Evolutionary conservation across 2,888 invertebrate genomes (phyloP).

Genomic region (Gisinianus flammeolus): DNA sequence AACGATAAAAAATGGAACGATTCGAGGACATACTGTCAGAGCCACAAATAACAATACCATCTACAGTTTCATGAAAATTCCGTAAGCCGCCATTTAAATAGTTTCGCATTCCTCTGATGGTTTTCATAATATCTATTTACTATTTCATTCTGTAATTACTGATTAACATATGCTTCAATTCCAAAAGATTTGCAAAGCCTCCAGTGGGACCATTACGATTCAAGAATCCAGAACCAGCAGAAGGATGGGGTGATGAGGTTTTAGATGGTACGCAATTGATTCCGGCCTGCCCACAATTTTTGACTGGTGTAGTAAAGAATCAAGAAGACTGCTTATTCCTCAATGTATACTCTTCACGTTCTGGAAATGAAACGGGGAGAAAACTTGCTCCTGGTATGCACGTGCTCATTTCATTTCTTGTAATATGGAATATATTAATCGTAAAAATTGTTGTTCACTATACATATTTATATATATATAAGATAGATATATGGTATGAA

Average conservation of each 20-base stretch:
- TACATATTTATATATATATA: not conserved
- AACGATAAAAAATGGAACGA: slow-evolving; percentile 39
- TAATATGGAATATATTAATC: not conserved
- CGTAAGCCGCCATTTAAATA: slow-evolving; percentile 34
- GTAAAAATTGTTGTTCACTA: not conserved
- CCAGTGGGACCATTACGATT: too few relatives aligned
- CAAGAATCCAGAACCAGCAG: slow-evolving; percentile 21
- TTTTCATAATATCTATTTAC: too few relatives aligned
- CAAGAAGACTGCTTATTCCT: slow-evolving; percentile 41
- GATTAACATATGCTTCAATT: too few relatives aligned
- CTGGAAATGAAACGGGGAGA: slow-evolving; percentile 8
- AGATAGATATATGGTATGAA: too few relatives aligned
- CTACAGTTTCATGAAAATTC: slow-evolving; percentile 34
- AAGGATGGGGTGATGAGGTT: slow-evolving; percentile 36
- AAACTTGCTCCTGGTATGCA: slow-evolving; percentile 26
- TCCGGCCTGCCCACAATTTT: slow-evolving; percentile 39
- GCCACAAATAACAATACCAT: slow-evolving; percentile 33
- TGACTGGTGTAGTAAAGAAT: slow-evolving; percentile 31
- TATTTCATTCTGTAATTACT: too few relatives aligned
- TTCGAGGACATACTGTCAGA: slow-evolving; percentile 22
- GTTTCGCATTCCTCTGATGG: slow-evolving; percentile 25
- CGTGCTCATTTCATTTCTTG: not conserved
- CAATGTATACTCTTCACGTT: slow-evolving; percentile 36
- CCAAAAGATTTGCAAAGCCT: not conserved
- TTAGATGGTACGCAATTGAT: slow-evolving; percentile 32